These are phyloP conservation scores for Hypercompe scribonia DNA, from an alignment of 2,888 invertebrate genomes.

Conservation along the genomic window DNA sequence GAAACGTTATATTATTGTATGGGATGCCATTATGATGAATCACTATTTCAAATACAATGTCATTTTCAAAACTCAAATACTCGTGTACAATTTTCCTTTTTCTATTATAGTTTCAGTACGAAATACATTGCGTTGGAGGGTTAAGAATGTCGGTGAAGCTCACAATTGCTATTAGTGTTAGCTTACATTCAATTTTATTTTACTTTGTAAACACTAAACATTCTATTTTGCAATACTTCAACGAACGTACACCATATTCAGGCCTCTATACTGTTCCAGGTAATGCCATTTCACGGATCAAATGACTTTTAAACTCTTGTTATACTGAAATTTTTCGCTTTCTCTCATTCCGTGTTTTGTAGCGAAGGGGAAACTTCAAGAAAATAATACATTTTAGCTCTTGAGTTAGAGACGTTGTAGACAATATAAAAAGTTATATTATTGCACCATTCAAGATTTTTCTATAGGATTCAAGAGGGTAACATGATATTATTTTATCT, in stretches of 20 bases:
- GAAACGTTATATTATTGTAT: no score
- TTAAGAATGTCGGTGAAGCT: background rate
- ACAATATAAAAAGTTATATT: background rate
- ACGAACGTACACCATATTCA: background rate
- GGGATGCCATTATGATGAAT: no score
- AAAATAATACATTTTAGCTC: background rate
- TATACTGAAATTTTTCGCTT: slow-evolving; percentile 36
- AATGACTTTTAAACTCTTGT: slow-evolving; percentile 48
- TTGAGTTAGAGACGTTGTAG: background rate
- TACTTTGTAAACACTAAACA: background rate
- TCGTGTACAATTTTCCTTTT: no score
- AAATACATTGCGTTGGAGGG: background rate
- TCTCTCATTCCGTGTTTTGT: slow-evolving; percentile 2
- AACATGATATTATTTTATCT: background rate
- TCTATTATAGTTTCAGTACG: no score
- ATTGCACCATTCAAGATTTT: background rate
- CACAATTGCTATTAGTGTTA: background rate
- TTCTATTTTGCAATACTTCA: background rate
- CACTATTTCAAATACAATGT: no score
- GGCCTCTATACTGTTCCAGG: slow-evolving; percentile 19
- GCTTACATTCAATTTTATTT: background rate
- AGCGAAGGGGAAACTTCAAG: background rate
- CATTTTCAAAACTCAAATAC: no score
- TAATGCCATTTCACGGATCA: slow-evolving; percentile 40
- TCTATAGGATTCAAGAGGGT: background rate